phyloP scores from a whole-genome alignment of 2,888 invertebrate genomes.

The Tachina lurida region DNA sequence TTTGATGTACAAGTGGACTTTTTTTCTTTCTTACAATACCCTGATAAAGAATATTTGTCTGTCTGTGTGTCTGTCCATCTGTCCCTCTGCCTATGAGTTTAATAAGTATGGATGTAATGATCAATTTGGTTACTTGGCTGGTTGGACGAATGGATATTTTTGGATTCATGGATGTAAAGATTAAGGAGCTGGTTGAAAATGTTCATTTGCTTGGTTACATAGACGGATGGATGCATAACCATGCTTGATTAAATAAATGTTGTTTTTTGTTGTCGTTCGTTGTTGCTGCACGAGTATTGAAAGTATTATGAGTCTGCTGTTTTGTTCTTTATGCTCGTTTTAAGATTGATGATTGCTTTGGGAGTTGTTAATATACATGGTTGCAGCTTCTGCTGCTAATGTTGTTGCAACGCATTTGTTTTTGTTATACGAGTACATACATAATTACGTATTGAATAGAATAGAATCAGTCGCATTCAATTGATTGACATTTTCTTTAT shows the following conservation, averaged over 20 bases:
- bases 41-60: slow-evolving; percentile 46
- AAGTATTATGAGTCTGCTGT: slow-evolving; percentile 42
- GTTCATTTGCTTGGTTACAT: slow-evolving; percentile 46
- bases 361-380: slow-evolving; percentile 67
- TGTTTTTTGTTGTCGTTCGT: slow-evolving; percentile 6
- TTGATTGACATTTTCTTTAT: slow-evolving; percentile 70
- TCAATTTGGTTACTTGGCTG: slow-evolving; percentile 64
- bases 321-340: slow-evolving; percentile 61
- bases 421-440: slow-evolving; percentile 7
- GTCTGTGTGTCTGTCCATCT: slow-evolving; percentile 9
- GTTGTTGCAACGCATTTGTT: slow-evolving; percentile 13
- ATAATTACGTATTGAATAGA: slow-evolving; percentile 48
- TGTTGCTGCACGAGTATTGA: slow-evolving; percentile 41
- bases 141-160: slow-evolving; percentile 43
- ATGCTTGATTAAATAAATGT: slow-evolving; percentile 67
- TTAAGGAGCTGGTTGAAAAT: slow-evolving; percentile 30
- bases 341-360: slow-evolving; percentile 71
- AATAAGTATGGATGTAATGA: slow-evolving; percentile 58
- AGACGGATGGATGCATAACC: slow-evolving; percentile 52
- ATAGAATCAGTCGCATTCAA: slow-evolving; percentile 68
- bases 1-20: slow-evolving; percentile 5
- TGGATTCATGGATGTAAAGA: slow-evolving; percentile 31
- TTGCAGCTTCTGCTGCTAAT: slow-evolving; percentile 37
- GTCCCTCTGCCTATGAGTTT: slow-evolving; percentile 28
- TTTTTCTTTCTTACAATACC: slow-evolving; percentile 6